phyloP scores from a whole-genome alignment of 2,113 vertebrate species.

The Cheilinus undulatus region DNA sequence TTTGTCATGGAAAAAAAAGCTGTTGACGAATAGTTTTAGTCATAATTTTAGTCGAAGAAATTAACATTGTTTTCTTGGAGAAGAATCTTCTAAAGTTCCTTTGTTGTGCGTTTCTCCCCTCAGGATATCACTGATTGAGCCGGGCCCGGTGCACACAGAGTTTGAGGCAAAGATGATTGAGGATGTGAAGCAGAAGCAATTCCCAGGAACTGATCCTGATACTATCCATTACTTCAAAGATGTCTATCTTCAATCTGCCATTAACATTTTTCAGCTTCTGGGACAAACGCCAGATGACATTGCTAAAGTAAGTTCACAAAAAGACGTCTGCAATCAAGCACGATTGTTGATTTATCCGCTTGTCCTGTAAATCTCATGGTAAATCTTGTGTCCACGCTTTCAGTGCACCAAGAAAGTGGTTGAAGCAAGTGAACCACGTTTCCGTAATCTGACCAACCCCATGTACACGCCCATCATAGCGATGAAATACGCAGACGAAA shows the following conservation, averaged over 20 bases:
- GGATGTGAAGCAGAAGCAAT: conserved; percentile 80
- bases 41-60: too few species aligned
- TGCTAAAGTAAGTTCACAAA: conserved; percentile 74
- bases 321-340: neutral
- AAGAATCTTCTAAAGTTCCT: neutral
- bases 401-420: conserved; percentile 88
- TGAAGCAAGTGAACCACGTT: conserved; percentile 84
- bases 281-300: conserved; percentile 84
- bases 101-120: neutral
- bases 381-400: conserved; percentile 13
- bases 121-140: conserved; percentile 85
- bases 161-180: conserved; percentile 85
- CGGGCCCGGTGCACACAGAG: conserved; percentile 83
- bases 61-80: neutral
- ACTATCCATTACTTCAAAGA: conserved; percentile 83
- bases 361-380: neutral
- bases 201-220: conserved; percentile 72
- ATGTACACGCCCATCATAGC: conserved; percentile 88
- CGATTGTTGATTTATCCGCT: neutral
- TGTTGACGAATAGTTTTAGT: too few species aligned
- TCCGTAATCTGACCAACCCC: conserved; percentile 88
- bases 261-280: conserved; percentile 82
- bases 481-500: conserved; percentile 88
- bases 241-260: conserved; percentile 82
- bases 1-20: too few species aligned